A percentile compares a stretch with the other conserved stretches of the same genome.
phyloP scores from a whole-genome alignment of 1,140 invertebrate genomes.

The Drosophila murphyi region DNA sequence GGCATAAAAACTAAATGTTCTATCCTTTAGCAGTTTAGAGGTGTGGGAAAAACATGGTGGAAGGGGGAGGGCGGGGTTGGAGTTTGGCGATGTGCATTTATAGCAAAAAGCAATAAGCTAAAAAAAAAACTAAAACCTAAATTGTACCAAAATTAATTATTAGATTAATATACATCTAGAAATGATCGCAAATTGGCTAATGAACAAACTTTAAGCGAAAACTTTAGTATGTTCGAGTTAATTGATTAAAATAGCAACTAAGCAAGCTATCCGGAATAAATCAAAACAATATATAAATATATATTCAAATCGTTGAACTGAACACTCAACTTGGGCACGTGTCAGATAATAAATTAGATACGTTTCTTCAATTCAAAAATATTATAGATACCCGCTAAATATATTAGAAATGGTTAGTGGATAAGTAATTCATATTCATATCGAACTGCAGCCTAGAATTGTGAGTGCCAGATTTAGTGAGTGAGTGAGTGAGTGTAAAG shows the following conservation, averaged over 20 bases:
- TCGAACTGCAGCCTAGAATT: neutral
- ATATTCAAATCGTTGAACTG: no score
- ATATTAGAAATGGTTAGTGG: neutral
- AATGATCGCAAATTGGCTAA: neutral
- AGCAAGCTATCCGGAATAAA: neutral
- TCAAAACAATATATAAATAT: neutral
- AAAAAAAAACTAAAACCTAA: neutral
- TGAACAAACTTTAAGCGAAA: neutral
- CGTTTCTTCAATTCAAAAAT: no score
- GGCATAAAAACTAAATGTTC: conserved; percentile 19
- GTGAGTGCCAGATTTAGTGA: neutral
- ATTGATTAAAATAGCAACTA: neutral
- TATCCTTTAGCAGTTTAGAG: neutral
- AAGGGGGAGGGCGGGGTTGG: neutral
- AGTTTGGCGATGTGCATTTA: neutral
- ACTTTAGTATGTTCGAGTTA: neutral
- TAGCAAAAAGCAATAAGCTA: conserved; percentile 1
- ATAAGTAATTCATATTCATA: neutral
- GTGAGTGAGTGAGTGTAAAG: neutral
- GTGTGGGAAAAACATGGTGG: neutral
- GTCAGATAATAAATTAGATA: no score
- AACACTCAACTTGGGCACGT: no score
- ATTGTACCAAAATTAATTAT: neutral
- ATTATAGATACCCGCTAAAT: no score
- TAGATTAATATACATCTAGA: neutral